Percentiles rank a stretch among this genome's conserved stretches.
Evolutionary conservation across 2,797 vertebrate genomes (phyloP).

Genomic region (Macrochelys suwanniensis): DNA sequence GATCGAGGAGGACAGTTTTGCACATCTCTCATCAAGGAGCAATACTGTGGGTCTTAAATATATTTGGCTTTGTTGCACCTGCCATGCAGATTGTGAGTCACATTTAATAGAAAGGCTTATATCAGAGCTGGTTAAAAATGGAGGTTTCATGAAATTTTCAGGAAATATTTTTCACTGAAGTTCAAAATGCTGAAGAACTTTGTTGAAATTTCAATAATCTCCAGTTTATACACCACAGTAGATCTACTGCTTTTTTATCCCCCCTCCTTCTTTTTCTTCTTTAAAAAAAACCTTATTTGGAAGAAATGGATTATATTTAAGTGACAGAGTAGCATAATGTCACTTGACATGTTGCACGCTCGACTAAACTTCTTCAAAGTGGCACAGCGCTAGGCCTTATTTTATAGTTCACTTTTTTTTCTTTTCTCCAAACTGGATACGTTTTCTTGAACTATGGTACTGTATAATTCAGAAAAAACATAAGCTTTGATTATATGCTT

Average conservation of each 20-base stretch:
- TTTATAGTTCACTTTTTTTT: neutral
- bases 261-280: neutral
- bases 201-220: constrained; percentile 27
- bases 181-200: constrained; percentile 40
- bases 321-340: too few relatives aligned
- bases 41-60: constrained; percentile 32
- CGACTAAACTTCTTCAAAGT: neutral
- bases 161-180: constrained; percentile 9
- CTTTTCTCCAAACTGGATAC: neutral
- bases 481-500: too few relatives aligned
- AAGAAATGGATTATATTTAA: constrained; percentile 20
- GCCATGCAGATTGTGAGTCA: constrained; percentile 62
- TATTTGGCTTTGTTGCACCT: constrained; percentile 28
- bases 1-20: constrained; percentile 3
- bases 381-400: neutral
- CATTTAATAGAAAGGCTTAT: constrained; percentile 12
- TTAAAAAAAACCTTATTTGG: neutral
- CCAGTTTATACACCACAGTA: neutral
- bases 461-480: too few relatives aligned
- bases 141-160: constrained; percentile 51
- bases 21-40: constrained; percentile 20
- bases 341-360: neutral
- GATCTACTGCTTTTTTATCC: constrained; percentile 9
- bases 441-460: too few relatives aligned
- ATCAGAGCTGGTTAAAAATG: too few relatives aligned